Evolutionary conservation across 2,113 vertebrate genomes (phyloP), one percentile per base, ranked within the genome.

Genomic region (Emberiza fucata): DNA sequence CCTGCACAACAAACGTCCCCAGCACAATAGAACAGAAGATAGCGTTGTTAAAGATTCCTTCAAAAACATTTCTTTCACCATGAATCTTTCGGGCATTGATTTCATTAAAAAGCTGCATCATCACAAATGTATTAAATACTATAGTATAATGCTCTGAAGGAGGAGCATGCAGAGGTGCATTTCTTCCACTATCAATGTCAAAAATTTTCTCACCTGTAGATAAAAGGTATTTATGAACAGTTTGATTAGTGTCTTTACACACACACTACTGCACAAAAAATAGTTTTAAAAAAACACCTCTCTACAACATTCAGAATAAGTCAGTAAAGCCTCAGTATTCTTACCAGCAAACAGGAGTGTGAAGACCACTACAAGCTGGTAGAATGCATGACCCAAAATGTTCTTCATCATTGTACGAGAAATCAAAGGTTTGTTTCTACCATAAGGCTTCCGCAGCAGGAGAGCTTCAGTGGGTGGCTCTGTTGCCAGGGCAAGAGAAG

Each of bases 321-420:
- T 68, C 19, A 21, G 61, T 59, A 89, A 81, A 63, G 70, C 70
- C n/a, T 64, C 31, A 69, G 37, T 76, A 69, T 75, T 94, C 98
- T 98, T 98, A 99, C 99, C 99, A 69, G 98, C 99, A 97, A 99
- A 99, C 47, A 99, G 98, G 86, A 99, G 98, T 0, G 99, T 99
- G 92, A 99, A 99, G 95, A 99, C 99, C 92, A 99, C 98, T 31
- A 98, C 95, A 7, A 99, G 99, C 90, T 99, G 99, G 97, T 99
- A 99, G 92, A 99, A 98, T 1, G 98, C 99, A 77, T 99, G 99
- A 61, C 99, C 99, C 95, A 99, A 97, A 89, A 99, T 99, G 95
- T 99, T 99, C 98, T 99, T 99, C 99, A 99, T 99, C 99, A 99
- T 99, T 11, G 99, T 99, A 94, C 99, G 99, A 64, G 99, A 99